These are phyloP conservation scores for Patella vulgata DNA, from an alignment of 1,140 invertebrate species.

Conservation along the genomic window DNA sequence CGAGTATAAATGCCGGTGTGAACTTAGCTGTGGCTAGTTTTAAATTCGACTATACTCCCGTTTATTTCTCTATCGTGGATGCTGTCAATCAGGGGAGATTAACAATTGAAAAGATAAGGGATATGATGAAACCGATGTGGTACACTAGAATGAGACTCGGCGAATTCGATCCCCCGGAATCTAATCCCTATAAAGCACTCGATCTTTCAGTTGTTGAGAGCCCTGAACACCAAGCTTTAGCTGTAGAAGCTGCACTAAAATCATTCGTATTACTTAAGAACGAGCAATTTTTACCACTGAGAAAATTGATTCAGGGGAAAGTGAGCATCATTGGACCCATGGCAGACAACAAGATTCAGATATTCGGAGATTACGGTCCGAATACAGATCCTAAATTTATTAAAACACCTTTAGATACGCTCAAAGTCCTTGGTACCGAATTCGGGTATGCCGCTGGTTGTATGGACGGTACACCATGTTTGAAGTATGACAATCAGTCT, in stretches of 20 bases:
- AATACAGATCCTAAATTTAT: slow-evolving; percentile 36
- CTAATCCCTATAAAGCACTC: slow-evolving; percentile 49
- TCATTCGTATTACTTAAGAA: slow-evolving; percentile 57
- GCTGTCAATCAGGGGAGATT: slow-evolving; percentile 8
- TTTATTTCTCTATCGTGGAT: not conserved
- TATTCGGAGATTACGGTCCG: slow-evolving; percentile 51
- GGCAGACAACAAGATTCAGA: slow-evolving; percentile 44
- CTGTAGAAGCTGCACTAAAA: slow-evolving; percentile 41
- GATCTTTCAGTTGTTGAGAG: slow-evolving; percentile 48
- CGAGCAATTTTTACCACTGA: slow-evolving; percentile 30
- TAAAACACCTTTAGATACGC: slow-evolving; percentile 32
- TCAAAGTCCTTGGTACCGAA: slow-evolving; percentile 19
- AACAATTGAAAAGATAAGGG: slow-evolving; percentile 9
- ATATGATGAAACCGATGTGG: slow-evolving; percentile 48
- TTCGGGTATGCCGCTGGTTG: slow-evolving; percentile 40
- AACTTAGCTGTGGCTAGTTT: not conserved
- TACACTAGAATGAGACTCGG: slow-evolving; percentile 57
- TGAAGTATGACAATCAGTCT: slow-evolving; percentile 25
- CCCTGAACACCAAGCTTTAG: slow-evolving; percentile 38
- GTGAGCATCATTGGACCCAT: slow-evolving; percentile 46
- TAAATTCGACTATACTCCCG: not conserved
- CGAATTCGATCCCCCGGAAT: slow-evolving; percentile 56
- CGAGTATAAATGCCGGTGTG: slow-evolving; percentile 29
- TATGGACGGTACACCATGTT: slow-evolving; percentile 29
- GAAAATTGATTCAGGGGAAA: not conserved